Evolutionary conservation across 2,888 invertebrate species (phyloP).

Genomic region (Pristionchus japonicus): DNA sequence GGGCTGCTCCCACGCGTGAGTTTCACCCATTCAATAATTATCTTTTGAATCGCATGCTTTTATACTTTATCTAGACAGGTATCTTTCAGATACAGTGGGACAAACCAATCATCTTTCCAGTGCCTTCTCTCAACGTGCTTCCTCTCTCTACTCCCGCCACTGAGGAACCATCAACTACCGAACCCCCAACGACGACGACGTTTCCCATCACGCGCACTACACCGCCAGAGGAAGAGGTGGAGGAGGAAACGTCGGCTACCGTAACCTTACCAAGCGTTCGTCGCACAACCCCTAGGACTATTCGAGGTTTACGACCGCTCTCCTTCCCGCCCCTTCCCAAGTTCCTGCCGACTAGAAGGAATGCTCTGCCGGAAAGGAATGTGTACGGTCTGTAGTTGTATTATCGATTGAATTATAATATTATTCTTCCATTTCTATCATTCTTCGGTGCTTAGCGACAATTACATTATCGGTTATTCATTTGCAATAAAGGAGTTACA

Average conservation of each 20-base stretch:
- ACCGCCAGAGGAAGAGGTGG: not conserved
- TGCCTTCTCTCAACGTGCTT: not conserved
- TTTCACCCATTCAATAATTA: too few relatives aligned
- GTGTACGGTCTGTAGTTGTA: too few relatives aligned
- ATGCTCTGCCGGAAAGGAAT: not conserved
- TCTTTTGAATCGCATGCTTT: too few relatives aligned
- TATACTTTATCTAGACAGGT: too few relatives aligned
- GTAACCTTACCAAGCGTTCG: not conserved
- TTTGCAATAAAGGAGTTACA: not conserved
- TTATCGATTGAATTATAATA: not conserved
- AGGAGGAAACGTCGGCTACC: slow-evolving; percentile 3
- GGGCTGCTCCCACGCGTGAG: slow-evolving; percentile 21
- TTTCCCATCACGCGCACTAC: not conserved
- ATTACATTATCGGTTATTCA: not conserved
- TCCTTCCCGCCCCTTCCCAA: slow-evolving; percentile 43
- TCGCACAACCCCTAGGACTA: not conserved
- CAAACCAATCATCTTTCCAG: too few relatives aligned
- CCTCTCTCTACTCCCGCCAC: not conserved
- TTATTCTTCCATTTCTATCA: not conserved
- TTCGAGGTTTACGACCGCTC: not conserved
- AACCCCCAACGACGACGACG: not conserved
- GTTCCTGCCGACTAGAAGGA: slow-evolving; percentile 1
- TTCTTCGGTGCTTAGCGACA: not conserved
- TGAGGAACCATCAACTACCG: not conserved
- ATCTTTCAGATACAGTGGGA: too few relatives aligned